Conservation (phyloP, 2,888 invertebrate species). For the Lasiommata megera region DNA sequence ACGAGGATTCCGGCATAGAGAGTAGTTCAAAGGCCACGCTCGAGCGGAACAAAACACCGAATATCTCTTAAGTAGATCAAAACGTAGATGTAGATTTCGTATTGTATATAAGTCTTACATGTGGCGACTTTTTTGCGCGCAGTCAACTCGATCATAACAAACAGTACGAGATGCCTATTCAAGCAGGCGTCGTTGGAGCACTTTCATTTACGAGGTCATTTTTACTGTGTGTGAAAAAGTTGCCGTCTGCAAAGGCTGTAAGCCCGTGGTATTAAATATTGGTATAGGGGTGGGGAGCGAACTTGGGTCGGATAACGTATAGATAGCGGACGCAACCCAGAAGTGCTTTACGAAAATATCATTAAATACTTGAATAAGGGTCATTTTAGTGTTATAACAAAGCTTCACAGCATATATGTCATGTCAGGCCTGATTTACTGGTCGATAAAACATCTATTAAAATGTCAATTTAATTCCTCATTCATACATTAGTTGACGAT, state of each 20-base stretch:
- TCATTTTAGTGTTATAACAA: too few relatives aligned
- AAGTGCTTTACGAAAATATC: background rate
- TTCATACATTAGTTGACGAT: too few relatives aligned
- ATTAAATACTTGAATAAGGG: background rate
- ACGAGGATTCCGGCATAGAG: conserved; percentile 85
- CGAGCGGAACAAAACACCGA: conserved; percentile 66
- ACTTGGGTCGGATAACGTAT: background rate
- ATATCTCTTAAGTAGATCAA: conserved; percentile 51
- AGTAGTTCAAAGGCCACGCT: conserved; percentile 82
- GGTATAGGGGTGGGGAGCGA: background rate
- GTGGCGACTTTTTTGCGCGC: background rate
- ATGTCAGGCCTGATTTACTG: too few relatives aligned
- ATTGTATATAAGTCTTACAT: conserved; percentile 31
- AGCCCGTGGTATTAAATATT: conserved; percentile 6
- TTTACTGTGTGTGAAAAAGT: background rate
- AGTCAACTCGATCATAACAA: background rate
- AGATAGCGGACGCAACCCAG: background rate
- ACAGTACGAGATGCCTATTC: too few relatives aligned
- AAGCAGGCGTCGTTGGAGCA: too few relatives aligned
- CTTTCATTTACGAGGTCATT: background rate
- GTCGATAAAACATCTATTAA: background rate
- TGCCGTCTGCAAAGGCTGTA: background rate
- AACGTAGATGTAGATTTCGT: conserved; percentile 31
- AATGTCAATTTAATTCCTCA: too few relatives aligned
- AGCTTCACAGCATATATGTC: too few relatives aligned